Percentiles rank a stretch among this genome's conserved stretches.
Conservation (phyloP, 2,797 vertebrate species). For the Urosaurus nigricauda region DNA sequence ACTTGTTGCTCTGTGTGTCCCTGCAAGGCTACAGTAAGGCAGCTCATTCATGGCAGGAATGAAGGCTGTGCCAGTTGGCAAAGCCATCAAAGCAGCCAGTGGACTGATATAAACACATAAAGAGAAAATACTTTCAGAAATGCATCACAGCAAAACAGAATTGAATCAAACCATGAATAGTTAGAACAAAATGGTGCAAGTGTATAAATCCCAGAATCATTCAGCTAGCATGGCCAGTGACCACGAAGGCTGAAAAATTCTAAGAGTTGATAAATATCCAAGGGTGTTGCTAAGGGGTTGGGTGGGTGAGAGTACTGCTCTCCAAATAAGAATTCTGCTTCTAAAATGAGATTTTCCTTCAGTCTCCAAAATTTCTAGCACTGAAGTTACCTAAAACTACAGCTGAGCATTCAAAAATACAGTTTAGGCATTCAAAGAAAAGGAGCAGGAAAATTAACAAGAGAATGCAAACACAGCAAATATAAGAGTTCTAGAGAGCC, state of each 20-base stretch:
- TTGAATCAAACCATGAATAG: neutral
- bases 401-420: no score
- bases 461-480: no score
- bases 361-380: no score
- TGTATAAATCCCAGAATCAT: neutral
- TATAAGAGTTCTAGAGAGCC: no score
- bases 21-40: constrained; percentile 3
- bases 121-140: neutral
- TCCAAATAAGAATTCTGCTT: no score
- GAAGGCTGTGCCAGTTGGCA: neutral
- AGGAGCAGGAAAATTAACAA: no score
- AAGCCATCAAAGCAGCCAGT: neutral
- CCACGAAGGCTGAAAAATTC: neutral
- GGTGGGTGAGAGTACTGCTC: no score
- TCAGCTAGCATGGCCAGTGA: neutral
- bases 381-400: no score
- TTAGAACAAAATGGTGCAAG: neutral
- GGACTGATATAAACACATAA: neutral
- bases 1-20: constrained; percentile 2
- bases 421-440: no score
- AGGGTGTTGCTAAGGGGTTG: no score
- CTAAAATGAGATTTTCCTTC: no score
- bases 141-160: neutral
- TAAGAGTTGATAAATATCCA: neutral
- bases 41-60: neutral